A percentile compares a stretch with the other conserved stretches of the same genome.
These are phyloP conservation scores for Columba livia DNA, from an alignment of 2,113 vertebrate genomes.

Conservation along the genomic window DNA sequence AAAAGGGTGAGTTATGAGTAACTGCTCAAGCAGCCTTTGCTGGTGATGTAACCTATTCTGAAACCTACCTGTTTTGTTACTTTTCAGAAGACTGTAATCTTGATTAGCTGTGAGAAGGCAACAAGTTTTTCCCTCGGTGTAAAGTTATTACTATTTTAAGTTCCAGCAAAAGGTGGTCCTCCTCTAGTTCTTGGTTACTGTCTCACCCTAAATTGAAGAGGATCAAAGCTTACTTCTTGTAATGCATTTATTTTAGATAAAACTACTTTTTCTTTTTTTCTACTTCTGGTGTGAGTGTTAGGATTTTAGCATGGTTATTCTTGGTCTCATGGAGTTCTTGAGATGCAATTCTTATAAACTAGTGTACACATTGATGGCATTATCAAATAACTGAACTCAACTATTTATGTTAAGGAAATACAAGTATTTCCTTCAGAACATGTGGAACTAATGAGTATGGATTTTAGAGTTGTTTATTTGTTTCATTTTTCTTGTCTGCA, in stretches of 20 bases:
- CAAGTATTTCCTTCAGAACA: background rate
- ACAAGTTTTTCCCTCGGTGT: background rate
- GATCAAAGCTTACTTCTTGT: background rate
- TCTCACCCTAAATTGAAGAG: background rate
- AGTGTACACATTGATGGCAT: background rate
- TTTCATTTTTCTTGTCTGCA: background rate
- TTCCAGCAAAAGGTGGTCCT: background rate
- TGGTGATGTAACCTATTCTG: background rate
- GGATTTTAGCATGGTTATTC: background rate
- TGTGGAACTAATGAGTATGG: background rate
- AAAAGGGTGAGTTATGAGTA: background rate
- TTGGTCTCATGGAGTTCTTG: background rate
- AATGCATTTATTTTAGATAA: background rate
- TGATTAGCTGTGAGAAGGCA: background rate
- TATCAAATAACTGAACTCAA: background rate
- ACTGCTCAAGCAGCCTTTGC: background rate
- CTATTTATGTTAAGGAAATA: background rate
- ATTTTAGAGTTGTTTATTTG: background rate
- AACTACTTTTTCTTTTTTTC: background rate
- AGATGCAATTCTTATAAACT: background rate
- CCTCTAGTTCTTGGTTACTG: background rate
- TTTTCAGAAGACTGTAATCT: background rate
- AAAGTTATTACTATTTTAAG: background rate
- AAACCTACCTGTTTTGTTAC: background rate
- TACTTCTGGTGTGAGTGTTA: background rate